Evolutionary conservation across 2,113 vertebrate genomes (phyloP), one percentile per base, ranked within the genome.

Genomic region (Dromaius novaehollandiae): DNA sequence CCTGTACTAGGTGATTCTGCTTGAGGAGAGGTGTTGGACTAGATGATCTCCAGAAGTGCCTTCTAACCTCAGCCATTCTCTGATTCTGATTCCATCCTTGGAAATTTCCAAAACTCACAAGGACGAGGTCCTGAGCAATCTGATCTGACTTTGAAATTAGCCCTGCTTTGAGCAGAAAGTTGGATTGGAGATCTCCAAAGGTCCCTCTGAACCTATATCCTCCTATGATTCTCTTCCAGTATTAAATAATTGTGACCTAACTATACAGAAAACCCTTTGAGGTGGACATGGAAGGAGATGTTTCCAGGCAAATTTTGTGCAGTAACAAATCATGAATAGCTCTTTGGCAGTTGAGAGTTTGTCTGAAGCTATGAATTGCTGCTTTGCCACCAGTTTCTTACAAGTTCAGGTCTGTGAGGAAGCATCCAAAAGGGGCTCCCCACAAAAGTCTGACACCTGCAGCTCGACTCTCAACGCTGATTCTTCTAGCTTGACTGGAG

Each of bases 311-410:
- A 32, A 86, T 86, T 58, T 66, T 61, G 86, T 63, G 70, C 40
- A n/a, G 32, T 88, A 36, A 48, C 55, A 48, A 85, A 82, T 56
- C 60, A 56, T 6, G 4, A 86, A 53, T 61, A 63, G 22, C 36
- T 55, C 11, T 83, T 82, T 80, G 71, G 68, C 75, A 83, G 42
- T 8, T 69, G 68, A 14, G 11, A 13, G 34, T 76, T 83, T 86
- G 40, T 68, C 63, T 76, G 76, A 86, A 93, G 84, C 80, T 92
- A 42, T 86, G 76, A 86, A 86, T 86, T 95, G 51, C 51, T 48
- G 79, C 79, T 88, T 92, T 82, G 68, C 56, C 87, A 82, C 92
- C 71, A 76, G 92, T 88, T 92, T 79, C 71, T 71, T 88, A 66
- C 46, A 82, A 55, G 40, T 85, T n/a, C n/a, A 56, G 22, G 55